These are phyloP conservation scores for Drosophila ochracea DNA, from an alignment of 2,888 invertebrate species.

Conservation along the genomic window DNA sequence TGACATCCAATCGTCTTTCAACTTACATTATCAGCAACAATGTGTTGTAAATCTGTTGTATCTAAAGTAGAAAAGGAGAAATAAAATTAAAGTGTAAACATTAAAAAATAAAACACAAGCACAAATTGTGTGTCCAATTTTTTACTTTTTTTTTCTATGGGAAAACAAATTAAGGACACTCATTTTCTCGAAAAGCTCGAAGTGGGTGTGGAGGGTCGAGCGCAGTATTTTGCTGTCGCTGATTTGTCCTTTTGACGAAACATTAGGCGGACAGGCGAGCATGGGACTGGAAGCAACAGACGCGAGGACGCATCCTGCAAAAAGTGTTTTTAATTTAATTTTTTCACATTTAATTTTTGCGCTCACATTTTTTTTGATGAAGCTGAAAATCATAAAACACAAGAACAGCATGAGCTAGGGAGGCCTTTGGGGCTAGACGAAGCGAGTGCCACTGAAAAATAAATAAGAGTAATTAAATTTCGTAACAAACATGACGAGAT, in stretches of 20 bases:
- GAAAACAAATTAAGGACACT: conserved; percentile 45
- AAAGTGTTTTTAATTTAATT: conserved; percentile 79
- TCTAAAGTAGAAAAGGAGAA: neutral
- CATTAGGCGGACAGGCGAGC: conserved; percentile 63
- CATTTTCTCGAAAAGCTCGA: conserved; percentile 17
- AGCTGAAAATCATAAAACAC: conserved; percentile 75
- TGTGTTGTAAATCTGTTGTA: neutral
- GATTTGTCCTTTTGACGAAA: conserved; percentile 71
- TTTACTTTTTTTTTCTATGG: conserved; percentile 6
- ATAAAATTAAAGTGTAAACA: conserved; percentile 35
- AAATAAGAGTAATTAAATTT: conserved; percentile 85
- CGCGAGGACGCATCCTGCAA: conserved; percentile 52
- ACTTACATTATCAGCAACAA: neutral
- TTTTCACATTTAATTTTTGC: conserved; percentile 72
- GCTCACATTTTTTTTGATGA: conserved; percentile 67
- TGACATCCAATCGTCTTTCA: conserved; percentile 9
- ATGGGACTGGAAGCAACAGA: conserved; percentile 34
- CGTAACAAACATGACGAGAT: conserved; percentile 85
- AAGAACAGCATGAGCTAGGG: conserved; percentile 15
- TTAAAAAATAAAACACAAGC: conserved; percentile 50
- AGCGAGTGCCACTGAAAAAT: conserved; percentile 70
- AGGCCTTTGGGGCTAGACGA: conserved; percentile 3
- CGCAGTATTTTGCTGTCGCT: conserved; percentile 32
- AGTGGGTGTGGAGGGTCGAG: conserved; percentile 41
- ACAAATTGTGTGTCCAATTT: conserved; percentile 49